Base-by-base conservation (phyloP, 2,888 invertebrate species). In the Oscheius myriophilus region DNA sequence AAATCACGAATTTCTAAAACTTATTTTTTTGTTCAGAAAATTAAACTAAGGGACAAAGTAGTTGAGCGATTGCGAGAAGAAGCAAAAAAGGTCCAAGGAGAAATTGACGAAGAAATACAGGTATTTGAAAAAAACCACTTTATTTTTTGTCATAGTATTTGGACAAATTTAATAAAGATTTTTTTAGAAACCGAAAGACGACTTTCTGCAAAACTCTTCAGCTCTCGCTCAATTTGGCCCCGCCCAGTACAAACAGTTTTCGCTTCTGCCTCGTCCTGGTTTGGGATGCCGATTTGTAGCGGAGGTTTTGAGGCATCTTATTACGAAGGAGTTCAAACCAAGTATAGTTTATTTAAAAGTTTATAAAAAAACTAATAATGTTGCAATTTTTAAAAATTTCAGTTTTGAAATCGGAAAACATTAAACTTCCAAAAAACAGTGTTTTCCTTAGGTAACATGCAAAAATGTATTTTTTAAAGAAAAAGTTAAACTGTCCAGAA, bases 271-370 rank as follows among this genome's bases (percentile, higher is more conserved):
- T 11, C 18, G 53, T 9, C 66, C 66, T 1, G 49, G 57, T 25
- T n/a, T 66, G 7, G 66, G 66, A 25, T 49, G 66, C 49, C 51
- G 58, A 33, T 66, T 57, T 58, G 57, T 57, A 14, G 66, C 49
- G 7, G 66, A 66, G 33, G 49, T 66, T 14, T 21, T 66, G 23
- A 4, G 58, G 6, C 55, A 57, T 49, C 26, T 66, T n/a, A 14
- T 66, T 21, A 33, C 33, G 0, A n/a, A 43, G 16, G 25, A 57
- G 9, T 66, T 66, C 21, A 66, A 46, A 39, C 57, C 57, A 46
- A 66, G 66, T 66, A 9, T 18, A 43, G 11, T 6, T 25, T 7
- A 6, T 12, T 23, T 9, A 14, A 12, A 1, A 39, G 16, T 58
- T 7, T 42, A 21, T 18, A 12, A 16, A 25, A 6, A n/a, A n/a